phyloP scores from a whole-genome alignment of 2,113 vertebrate species.

The Cathartes aura region DNA sequence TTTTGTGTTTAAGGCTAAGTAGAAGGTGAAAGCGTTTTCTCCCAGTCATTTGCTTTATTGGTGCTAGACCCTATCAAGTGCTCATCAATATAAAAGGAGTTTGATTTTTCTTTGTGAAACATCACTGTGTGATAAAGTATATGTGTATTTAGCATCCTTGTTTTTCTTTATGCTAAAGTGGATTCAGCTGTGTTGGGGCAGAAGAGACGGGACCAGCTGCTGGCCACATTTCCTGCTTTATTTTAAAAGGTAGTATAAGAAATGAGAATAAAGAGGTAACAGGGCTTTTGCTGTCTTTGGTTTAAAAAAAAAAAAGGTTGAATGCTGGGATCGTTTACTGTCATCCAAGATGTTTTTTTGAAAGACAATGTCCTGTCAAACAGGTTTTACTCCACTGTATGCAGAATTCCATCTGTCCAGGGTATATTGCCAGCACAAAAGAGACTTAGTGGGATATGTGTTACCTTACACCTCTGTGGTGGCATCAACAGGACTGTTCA shows the following conservation, averaged over 20 bases:
- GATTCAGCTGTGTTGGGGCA: slow-evolving; percentile 95
- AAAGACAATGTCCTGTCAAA: neutral
- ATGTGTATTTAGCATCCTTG: slow-evolving; percentile 96
- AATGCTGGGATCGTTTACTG: slow-evolving; percentile 69
- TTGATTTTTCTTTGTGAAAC: slow-evolving; percentile 92
- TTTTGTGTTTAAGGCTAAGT: slow-evolving; percentile 36
- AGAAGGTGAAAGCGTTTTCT: neutral
- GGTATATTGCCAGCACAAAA: neutral
- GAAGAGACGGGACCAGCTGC: slow-evolving; percentile 98
- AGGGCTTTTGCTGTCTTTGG: slow-evolving; percentile 80
- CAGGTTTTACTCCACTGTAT: neutral
- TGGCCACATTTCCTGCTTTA: slow-evolving; percentile 95
- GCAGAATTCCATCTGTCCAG: slow-evolving; percentile 17
- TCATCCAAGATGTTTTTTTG: neutral
- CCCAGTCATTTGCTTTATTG: neutral
- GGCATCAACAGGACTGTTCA: neutral
- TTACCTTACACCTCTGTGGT: neutral
- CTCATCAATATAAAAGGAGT: neutral
- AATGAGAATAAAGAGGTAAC: slow-evolving; percentile 86
- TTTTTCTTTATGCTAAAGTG: slow-evolving; percentile 99
- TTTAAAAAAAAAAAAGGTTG: slow-evolving; percentile 54
- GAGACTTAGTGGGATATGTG: neutral
- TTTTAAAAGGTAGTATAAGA: slow-evolving; percentile 99
- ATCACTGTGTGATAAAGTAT: slow-evolving; percentile 85
- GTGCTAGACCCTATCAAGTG: neutral